Conservation (phyloP, 2,113 vertebrate genomes). For the Peromyscus maniculatus region DNA sequence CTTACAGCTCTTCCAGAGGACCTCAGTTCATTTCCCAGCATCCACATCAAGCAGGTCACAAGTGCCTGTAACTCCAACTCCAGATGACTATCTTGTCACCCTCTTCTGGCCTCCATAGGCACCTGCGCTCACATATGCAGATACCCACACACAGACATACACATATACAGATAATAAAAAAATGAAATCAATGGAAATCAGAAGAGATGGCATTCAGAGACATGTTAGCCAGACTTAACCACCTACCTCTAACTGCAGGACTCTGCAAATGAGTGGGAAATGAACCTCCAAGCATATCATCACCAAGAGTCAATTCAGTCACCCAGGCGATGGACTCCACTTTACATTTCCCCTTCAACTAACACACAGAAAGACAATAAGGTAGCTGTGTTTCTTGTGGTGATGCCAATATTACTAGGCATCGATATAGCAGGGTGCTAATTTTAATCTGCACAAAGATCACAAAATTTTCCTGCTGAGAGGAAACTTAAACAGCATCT, state of each 20-base stretch:
- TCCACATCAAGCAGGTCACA: background rate
- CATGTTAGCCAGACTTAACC: background rate
- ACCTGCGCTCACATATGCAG: background rate
- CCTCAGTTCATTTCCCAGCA: background rate
- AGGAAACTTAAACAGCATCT: constrained; percentile 41
- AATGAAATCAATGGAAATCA: background rate
- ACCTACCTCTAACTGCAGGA: background rate
- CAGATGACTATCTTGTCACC: background rate
- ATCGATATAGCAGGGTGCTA: background rate
- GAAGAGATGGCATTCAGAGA: background rate
- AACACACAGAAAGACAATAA: background rate
- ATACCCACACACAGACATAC: background rate
- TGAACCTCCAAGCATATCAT: background rate
- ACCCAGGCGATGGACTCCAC: background rate
- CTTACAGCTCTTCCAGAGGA: background rate
- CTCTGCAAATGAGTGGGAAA: background rate
- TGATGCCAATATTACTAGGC: constrained; percentile 28
- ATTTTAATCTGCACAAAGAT: constrained; percentile 68
- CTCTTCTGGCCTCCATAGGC: background rate
- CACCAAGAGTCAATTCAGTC: background rate
- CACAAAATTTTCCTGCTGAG: constrained; percentile 48
- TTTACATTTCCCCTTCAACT: background rate
- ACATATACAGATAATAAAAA: background rate
- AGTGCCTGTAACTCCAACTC: background rate
- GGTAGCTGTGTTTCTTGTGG: background rate